These are phyloP conservation scores for Elmis aenea DNA, from an alignment of 2,888 invertebrate species.

Conservation along the genomic window DNA sequence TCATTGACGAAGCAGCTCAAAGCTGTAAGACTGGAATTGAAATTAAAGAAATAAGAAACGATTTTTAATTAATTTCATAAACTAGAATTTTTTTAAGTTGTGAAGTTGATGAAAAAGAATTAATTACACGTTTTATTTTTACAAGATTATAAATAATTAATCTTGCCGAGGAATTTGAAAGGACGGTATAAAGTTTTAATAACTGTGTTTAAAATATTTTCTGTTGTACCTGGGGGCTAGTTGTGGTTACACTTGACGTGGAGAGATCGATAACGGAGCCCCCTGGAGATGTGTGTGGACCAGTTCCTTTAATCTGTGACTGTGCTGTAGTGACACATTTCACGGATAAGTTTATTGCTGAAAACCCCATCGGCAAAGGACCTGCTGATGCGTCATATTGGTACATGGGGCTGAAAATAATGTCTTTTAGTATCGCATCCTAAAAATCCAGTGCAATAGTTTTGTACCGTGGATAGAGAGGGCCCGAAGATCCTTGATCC, in stretches of 20 bases:
- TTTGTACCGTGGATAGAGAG: slow-evolving; percentile 71
- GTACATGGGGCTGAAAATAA: slow-evolving; percentile 66
- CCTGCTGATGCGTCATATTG: slow-evolving; percentile 72
- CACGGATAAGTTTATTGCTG: slow-evolving; percentile 78
- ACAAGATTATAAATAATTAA: too few species aligned
- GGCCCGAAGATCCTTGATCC: slow-evolving; percentile 64
- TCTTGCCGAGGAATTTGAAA: too few species aligned
- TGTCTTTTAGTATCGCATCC: background rate
- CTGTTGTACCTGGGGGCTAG: slow-evolving; percentile 84
- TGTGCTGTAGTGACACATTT: slow-evolving; percentile 75
- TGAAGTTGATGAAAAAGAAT: too few species aligned
- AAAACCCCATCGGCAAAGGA: slow-evolving; percentile 69
- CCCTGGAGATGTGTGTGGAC: slow-evolving; percentile 67
- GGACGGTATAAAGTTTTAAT: too few species aligned
- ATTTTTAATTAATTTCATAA: too few species aligned
- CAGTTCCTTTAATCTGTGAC: slow-evolving; percentile 56
- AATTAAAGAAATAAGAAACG: too few species aligned
- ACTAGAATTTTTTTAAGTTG: too few species aligned
- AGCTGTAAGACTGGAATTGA: too few species aligned
- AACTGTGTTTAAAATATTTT: too few species aligned
- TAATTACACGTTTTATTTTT: too few species aligned
- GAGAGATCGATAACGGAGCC: slow-evolving; percentile 82
- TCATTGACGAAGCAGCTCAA: too few species aligned
- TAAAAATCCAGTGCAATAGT: background rate
- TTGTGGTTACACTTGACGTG: slow-evolving; percentile 77